These are phyloP conservation scores for Apodemus speciosus DNA, from an alignment of 2,113 vertebrate species.

Conservation along the genomic window DNA sequence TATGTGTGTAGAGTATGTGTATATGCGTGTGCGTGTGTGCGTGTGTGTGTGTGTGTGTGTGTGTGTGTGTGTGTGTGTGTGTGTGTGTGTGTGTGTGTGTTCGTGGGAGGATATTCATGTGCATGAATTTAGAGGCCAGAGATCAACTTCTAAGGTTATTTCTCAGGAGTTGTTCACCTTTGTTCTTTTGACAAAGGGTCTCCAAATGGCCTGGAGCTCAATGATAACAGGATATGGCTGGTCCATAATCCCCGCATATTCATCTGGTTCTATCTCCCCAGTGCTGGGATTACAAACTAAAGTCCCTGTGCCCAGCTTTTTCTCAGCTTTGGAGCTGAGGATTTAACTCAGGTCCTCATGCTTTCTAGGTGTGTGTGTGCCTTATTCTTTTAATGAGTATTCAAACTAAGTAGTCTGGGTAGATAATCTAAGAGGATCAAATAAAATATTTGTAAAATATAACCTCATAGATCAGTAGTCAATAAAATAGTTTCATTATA, in stretches of 20 bases:
- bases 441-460: constrained; percentile 39
- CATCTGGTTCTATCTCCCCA: not conserved
- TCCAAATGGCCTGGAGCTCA: not conserved
- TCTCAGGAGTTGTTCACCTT: not conserved
- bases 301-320: not conserved
- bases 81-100: not conserved
- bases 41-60: no score
- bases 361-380: not conserved
- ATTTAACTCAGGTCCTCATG: not conserved
- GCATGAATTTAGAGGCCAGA: not conserved
- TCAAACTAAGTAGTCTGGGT: not conserved
- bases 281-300: no score
- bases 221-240: not conserved
- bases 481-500: constrained; percentile 5
- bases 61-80: not conserved
- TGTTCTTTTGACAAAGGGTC: not conserved
- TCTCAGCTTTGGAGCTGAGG: not conserved
- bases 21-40: no score
- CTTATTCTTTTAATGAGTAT: not conserved
- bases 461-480: not conserved
- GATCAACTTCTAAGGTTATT: not conserved
- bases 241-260: not conserved
- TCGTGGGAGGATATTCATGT: not conserved
- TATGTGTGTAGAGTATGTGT: no score
- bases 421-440: constrained; percentile 12